Evolutionary conservation across 2,888 invertebrate species (phyloP), one percentile per base, ranked within the genome.

Genomic region (Caenorhabditis sp.): DNA sequence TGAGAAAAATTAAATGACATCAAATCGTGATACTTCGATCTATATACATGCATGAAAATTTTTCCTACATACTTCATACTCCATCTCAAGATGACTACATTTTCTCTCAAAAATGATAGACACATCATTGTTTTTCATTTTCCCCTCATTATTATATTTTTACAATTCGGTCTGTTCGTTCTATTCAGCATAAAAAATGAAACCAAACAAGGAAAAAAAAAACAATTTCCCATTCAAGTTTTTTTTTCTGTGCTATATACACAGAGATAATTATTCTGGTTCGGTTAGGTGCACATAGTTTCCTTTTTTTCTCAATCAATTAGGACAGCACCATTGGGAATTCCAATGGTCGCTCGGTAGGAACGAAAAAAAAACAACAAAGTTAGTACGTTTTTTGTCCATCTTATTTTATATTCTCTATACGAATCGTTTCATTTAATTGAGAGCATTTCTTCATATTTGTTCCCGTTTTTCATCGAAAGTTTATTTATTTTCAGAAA

Each of bases 341-440:
- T 43, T 43, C 17, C 43, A 17, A 43, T 31, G 10, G 31, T 31
- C 31, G 31, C 5, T 31, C 4, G 31, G 31, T 7, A 31, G 5
- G 10, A 31, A 10, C 31, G 4, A 31, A 31, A 31, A 31, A 31
- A 31, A 31, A 31, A 31, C 31, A 31, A 31, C 31, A 43, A 43
- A 43, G 43, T 43, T 43, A 17, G 12, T 43, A 17, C 43, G 43
- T 43, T 43, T 43, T 43, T 43, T 43, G 3, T 7, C 43, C n/a
- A 26, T 36, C 61, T 25, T 60, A 53, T 56, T 59, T 69, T 69
- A 60, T 64, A 58, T 43, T 64, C 49, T 64, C 61, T 63, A 68
- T 53, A 56, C 62, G 58, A 43, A 7, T 3, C 14, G 14, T 43
- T 43, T 43, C 43, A 10, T 7, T 17, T 43, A 43, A 10, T 43